A percentile compares a stretch with the other conserved stretches of the same genome.
Conservation (phyloP, 2,797 vertebrate genomes). For the Pygocentrus nattereri region DNA sequence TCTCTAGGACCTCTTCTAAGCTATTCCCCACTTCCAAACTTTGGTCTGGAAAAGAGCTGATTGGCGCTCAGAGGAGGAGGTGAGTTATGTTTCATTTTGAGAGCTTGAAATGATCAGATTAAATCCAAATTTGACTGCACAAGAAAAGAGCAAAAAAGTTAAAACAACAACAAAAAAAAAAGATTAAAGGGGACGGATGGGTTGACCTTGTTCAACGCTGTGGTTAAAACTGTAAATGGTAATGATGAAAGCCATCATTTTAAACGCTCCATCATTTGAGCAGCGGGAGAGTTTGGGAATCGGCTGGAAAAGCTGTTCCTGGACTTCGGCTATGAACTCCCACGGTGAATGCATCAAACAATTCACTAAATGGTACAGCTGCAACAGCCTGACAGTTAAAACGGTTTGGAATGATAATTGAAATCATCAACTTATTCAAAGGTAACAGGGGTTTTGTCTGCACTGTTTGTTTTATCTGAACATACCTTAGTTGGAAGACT, state of each 20-base stretch:
- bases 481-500: background rate
- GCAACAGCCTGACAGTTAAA: conserved; percentile 6
- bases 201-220: background rate
- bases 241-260: background rate
- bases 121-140: background rate
- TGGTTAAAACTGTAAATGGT: background rate
- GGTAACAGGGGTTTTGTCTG: background rate
- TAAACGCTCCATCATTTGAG: conserved; percentile 12
- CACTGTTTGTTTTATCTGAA: background rate
- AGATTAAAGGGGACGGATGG: background rate
- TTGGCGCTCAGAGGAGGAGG: background rate
- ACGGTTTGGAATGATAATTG: conserved; percentile 14
- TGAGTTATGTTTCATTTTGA: background rate
- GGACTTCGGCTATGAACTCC: conserved; percentile 6
- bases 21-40: background rate
- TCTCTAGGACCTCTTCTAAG: too few species aligned
- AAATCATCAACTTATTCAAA: conserved; percentile 12
- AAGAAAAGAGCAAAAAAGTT: background rate
- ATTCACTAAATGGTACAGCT: conserved; percentile 25
- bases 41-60: background rate
- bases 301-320: background rate
- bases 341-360: conserved; percentile 2
- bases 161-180: too few species aligned
- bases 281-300: background rate
- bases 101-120: background rate